Evolutionary conservation across 2,797 vertebrate species (phyloP).

Genomic region (Spinibarbus caldwelli): DNA sequence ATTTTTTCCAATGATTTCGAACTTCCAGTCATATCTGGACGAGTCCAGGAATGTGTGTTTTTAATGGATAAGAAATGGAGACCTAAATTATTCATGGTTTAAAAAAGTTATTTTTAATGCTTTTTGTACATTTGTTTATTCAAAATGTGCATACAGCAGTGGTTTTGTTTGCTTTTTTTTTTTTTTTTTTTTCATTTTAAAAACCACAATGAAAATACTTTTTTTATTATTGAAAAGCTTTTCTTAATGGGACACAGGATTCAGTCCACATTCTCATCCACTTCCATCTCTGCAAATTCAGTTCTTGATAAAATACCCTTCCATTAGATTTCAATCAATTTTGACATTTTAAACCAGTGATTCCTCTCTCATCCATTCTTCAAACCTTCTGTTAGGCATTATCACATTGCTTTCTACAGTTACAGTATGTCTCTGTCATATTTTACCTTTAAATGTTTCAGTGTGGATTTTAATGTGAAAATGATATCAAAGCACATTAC

Average conservation of each 20-base stretch:
- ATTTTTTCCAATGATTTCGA: conserved; percentile 36
- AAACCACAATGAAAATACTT: conserved; percentile 56
- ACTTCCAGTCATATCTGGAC: conserved; percentile 24
- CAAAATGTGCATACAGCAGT: neutral
- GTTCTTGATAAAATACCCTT: conserved; percentile 64
- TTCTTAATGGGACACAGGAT: conserved; percentile 68
- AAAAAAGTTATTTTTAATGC: neutral
- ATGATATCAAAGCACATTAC: neutral
- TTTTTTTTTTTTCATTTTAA: too few relatives aligned
- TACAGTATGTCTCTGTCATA: conserved; percentile 13
- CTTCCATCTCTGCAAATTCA: conserved; percentile 50
- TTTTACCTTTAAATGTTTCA: conserved; percentile 33
- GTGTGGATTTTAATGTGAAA: conserved; percentile 1
- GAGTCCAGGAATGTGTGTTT: conserved; percentile 4
- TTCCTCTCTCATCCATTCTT: conserved; percentile 40
- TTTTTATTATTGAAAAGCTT: conserved; percentile 66
- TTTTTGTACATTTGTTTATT: conserved; percentile 6
- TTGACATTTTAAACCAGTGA: conserved; percentile 52
- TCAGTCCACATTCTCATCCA: conserved; percentile 46
- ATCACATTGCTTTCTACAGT: conserved; percentile 33
- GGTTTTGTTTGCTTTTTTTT: conserved; percentile 8
- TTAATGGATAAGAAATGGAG: conserved; percentile 26
- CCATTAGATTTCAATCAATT: conserved; percentile 67
- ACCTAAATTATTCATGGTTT: conserved; percentile 11
- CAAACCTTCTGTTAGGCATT: neutral